Base-by-base conservation (phyloP, 2,797 vertebrate genomes). In the Lemur catta region DNA sequence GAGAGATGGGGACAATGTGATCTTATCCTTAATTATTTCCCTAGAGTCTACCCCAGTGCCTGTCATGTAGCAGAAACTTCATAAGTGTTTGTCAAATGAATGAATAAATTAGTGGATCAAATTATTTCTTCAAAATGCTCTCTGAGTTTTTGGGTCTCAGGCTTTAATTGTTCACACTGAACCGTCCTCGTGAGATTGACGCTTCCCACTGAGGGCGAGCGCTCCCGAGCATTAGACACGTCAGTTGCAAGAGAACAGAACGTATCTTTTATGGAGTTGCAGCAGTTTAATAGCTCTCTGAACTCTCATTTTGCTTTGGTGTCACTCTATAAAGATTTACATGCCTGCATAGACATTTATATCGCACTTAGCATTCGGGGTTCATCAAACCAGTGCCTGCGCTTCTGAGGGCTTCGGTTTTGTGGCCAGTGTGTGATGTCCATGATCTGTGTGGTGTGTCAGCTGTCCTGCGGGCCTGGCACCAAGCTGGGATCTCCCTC, bases 291-390 rank as follows among this genome's bases (percentile, higher is more conserved):
- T 65, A 85, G 82, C 84, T 92, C 57, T 85, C 93, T 30, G 80
- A 69, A 57, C 26, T 76, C 82, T 38, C 41, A 15, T 80, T 84
- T 81, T 38, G 38, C 78, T 67, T 89, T 72, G 38, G n/a, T 65
- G 41, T 96, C 69, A 22, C 43, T 80, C 80, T 61, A 2, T 96
- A 33, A 92, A 94, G 79, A 84, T 85, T 74, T 57, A 72, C 67
- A 6, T 91, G 96, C 65, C 89, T 69, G 3, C 72, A 35, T 59
- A 55, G 91, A 76, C 61, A 1, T 74, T 57, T 71, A 46, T 26
- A 22, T 22, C 10, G 41, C 22, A 12, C 69, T n/a, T 20, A 72
- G 75, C 80, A 17, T 38, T 82, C 8, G 0, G 59, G 33, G 24
- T 69, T 84, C 48, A 17, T 52, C 93, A 84, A 5, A 52, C 7